Conservation (phyloP, 1,140 invertebrate genomes). For the Oppia nitens region DNA sequence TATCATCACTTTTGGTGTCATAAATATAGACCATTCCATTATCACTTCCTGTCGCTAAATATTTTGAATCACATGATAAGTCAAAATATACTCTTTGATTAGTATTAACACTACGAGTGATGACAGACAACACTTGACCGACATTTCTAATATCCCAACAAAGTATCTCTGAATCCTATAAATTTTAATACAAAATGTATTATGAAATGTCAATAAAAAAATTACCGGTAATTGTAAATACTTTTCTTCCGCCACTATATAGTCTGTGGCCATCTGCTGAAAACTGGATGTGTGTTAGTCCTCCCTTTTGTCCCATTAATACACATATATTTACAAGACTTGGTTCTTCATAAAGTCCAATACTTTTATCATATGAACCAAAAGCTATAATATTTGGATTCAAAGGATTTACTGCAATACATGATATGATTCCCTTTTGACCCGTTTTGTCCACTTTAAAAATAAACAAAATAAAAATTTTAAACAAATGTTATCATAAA, state of each 20-base stretch:
- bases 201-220: conserved; percentile 1
- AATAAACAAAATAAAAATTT: too few relatives aligned
- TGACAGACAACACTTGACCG: conserved; percentile 47
- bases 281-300: conserved; percentile 74
- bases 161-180: conserved; percentile 34
- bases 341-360: conserved; percentile 39
- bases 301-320: conserved; percentile 47
- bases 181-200: conserved; percentile 16
- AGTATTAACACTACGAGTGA: conserved; percentile 53
- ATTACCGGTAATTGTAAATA: conserved; percentile 29
- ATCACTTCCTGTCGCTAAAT: neutral
- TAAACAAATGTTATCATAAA: too few relatives aligned
- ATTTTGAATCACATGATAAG: conserved; percentile 1
- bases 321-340: conserved; percentile 40
- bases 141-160: conserved; percentile 80
- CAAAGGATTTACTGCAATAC: neutral
- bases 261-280: conserved; percentile 57
- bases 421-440: neutral
- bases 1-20: neutral
- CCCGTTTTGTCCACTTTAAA: neutral
- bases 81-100: conserved; percentile 88
- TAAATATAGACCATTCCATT: neutral
- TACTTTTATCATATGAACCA: conserved; percentile 61
- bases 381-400: neutral
- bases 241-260: conserved; percentile 53